A percentile compares a stretch with the other conserved stretches of the same genome.
phyloP scores from a whole-genome alignment of 2,113 vertebrate species.

The Tor tambroides region DNA sequence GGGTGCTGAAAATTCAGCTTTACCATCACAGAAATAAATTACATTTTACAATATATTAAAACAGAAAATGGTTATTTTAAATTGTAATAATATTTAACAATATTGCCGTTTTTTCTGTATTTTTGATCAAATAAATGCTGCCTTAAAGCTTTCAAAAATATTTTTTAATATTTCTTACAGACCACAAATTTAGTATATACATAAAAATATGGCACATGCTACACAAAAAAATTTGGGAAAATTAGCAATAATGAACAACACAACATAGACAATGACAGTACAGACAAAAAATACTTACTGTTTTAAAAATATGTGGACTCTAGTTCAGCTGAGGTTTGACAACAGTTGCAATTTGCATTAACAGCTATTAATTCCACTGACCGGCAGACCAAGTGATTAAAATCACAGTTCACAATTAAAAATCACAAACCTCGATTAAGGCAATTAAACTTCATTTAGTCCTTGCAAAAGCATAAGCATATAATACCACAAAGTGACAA shows the following conservation, averaged over 20 bases:
- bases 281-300: not conserved
- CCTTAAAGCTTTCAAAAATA: not conserved
- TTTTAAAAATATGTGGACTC: not conserved
- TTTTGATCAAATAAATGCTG: not conserved
- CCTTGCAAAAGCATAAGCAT: not conserved
- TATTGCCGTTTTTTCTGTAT: not conserved
- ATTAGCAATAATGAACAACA: not conserved
- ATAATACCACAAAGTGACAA: not conserved
- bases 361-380: constrained; percentile 1
- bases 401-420: constrained; percentile 5
- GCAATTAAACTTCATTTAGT: constrained; percentile 13
- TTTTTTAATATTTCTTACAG: not conserved
- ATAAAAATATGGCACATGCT: not conserved
- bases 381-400: not conserved
- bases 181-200: not conserved
- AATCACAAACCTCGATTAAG: constrained; percentile 13
- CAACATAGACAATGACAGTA: not conserved
- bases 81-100: not conserved
- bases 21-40: not conserved
- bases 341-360: constrained; percentile 11
- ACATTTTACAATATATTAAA: not conserved
- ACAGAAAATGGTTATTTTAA: too few relatives aligned
- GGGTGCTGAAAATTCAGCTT: not conserved
- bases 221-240: not conserved
- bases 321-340: not conserved